Evolutionary conservation across 2,797 vertebrate genomes (phyloP).

Genomic region (Sebastolobus alascanus): DNA sequence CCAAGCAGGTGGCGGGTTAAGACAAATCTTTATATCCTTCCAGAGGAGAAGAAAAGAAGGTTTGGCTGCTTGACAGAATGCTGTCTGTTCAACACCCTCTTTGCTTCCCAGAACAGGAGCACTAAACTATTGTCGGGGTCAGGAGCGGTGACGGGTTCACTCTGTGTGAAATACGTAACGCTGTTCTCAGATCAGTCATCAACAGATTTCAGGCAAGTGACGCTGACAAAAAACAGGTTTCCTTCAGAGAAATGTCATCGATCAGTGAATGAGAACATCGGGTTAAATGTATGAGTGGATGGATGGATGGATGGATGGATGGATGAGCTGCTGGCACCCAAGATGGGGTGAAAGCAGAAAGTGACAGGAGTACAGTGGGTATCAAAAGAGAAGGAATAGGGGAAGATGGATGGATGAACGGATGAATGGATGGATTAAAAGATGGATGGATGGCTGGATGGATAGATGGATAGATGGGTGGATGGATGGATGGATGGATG

Average conservation of each 20-base stretch:
- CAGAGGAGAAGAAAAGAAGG: constrained; percentile 27
- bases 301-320: neutral
- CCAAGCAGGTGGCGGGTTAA: constrained; percentile 52
- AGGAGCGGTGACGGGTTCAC: neutral
- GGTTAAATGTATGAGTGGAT: neutral
- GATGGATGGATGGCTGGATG: too few species aligned
- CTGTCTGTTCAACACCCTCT: constrained; percentile 26
- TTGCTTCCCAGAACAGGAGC: constrained; percentile 11
- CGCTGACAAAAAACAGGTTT: neutral
- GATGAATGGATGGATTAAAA: too few species aligned
- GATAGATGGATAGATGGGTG: too few species aligned
- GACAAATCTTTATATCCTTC: constrained; percentile 58
- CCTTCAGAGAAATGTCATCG: neutral
- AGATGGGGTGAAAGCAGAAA: neutral
- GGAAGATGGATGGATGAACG: neutral
- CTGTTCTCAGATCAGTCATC: constrained; percentile 1
- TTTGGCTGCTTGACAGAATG: constrained; percentile 33
- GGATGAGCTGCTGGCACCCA: neutral
- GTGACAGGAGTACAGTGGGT: neutral
- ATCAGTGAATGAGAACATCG: neutral
- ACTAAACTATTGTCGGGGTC: neutral
- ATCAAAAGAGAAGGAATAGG: neutral
- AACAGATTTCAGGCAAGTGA: neutral
- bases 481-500: too few species aligned
- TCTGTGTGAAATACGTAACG: neutral